Conservation (phyloP, 2,888 invertebrate genomes). For the Latheticus oryzae region DNA sequence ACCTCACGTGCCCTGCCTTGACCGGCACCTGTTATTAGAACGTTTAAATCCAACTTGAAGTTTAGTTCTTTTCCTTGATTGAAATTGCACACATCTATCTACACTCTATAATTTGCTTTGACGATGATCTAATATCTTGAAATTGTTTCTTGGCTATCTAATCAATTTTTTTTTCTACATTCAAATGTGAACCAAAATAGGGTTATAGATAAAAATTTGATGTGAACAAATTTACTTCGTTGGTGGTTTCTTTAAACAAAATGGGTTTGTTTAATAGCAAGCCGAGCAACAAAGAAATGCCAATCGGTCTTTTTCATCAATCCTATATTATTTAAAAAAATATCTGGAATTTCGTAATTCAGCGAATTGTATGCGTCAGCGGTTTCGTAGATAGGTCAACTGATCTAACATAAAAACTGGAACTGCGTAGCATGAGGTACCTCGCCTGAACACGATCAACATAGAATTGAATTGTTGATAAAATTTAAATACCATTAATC, state of each 20-base stretch:
- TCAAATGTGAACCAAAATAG: constrained; percentile 3
- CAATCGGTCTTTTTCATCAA: neutral
- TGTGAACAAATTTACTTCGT: neutral
- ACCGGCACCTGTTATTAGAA: constrained; percentile 59
- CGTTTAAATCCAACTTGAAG: constrained; percentile 39
- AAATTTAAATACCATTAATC: constrained; percentile 20
- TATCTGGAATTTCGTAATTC: constrained; percentile 20
- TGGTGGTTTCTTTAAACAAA: constrained; percentile 13
- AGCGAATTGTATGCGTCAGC: constrained; percentile 8
- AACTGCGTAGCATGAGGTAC: constrained; percentile 25
- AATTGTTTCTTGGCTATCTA: constrained; percentile 45
- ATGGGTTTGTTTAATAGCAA: constrained; percentile 1
- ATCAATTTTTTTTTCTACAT: constrained; percentile 35
- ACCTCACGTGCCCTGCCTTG: constrained; percentile 59
- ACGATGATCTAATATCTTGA: constrained; percentile 50
- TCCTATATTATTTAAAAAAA: constrained; percentile 9
- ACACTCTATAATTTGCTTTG: constrained; percentile 47
- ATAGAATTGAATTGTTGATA: constrained; percentile 19
- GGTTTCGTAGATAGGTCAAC: constrained; percentile 8
- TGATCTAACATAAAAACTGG: constrained; percentile 13
- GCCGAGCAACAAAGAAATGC: constrained; percentile 14
- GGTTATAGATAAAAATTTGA: neutral
- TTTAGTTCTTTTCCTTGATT: constrained; percentile 34
- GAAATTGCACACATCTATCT: constrained; percentile 43
- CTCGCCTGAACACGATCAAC: constrained; percentile 8